Base-by-base conservation (phyloP, 2,888 invertebrate species). In the Parapristionchus giblindavisi region DNA sequence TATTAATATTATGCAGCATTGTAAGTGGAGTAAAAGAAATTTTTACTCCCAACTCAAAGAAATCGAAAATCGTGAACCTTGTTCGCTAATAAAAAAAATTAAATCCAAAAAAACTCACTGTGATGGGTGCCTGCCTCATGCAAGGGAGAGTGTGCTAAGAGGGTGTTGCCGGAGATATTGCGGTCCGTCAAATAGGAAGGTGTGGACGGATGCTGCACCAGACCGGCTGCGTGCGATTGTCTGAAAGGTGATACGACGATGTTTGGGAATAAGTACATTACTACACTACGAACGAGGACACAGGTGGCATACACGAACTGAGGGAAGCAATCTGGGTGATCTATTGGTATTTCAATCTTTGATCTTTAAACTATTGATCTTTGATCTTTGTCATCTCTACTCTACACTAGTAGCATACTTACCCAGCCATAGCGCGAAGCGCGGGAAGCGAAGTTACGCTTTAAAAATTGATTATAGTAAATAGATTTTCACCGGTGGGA, bases 121-220 rank as follows among this genome's bases (percentile, higher is more conserved):
- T 71, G 40, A 43, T 40, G 40, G 52, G 3, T 32, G 71, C 81
- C 79, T 61, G 81, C 83, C n/a, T 85, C 85, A 58, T 85, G 85
- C 29, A 85, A 81, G 3, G 85, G 85, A 17, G 83, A 83, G 66
- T 83, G 85, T 29, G 84, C 81, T 65, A 85, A 75, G 11, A 86
- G 78, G 6, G 85, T 85, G 63, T 84, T 84, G 43, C 87, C 87
- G 40, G 82, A 81, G 68, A 87, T 83, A 54, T 82, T 83, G 40
- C 85, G 66, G 21, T 75, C 66, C 32, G 58, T 60, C 5, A 68
- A 27, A 52, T 68, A 68, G 11, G 32, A 34, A 0, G 51, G 68
- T 6, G 40, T 65, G 0, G 63, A 17, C 5, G 36, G 4, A 14
- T 40, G 40, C 43, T 43, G 43, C 3, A 14, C 40, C 17, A 65